Evolutionary conservation across 2,888 invertebrate genomes (phyloP).

Genomic region (Troides oblongomaculatus): DNA sequence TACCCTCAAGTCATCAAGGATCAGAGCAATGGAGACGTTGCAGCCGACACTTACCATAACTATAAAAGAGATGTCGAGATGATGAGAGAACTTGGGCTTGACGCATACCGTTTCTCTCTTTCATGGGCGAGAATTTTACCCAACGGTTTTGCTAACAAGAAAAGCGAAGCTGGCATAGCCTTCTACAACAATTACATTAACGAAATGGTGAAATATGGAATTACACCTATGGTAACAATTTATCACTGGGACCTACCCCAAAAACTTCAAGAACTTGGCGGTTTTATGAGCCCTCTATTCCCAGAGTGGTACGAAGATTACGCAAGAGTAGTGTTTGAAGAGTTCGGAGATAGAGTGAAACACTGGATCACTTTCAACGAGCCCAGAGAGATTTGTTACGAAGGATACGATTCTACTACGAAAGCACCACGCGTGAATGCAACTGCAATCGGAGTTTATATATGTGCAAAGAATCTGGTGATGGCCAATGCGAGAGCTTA

Average conservation of each 20-base stretch:
- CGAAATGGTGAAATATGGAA: conserved; percentile 79
- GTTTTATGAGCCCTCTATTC: conserved; percentile 65
- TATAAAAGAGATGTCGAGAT: conserved; percentile 78
- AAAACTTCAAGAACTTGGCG: conserved; percentile 77
- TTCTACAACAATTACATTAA: conserved; percentile 84
- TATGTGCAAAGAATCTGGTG: conserved; percentile 71
- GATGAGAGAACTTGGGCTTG: conserved; percentile 63
- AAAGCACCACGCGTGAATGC: conserved; percentile 58
- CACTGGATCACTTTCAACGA: conserved; percentile 82
- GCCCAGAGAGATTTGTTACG: conserved; percentile 61
- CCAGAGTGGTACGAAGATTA: conserved; percentile 73
- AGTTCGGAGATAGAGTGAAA: conserved; percentile 74
- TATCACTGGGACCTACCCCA: conserved; percentile 80
- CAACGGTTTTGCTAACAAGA: conserved; percentile 65
- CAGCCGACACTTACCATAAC: conserved; percentile 81
- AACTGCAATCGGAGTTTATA: conserved; percentile 69
- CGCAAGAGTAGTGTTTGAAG: conserved; percentile 60
- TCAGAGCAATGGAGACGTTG: conserved; percentile 75
- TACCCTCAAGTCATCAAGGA: conserved; percentile 47
- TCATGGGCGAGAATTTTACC: conserved; percentile 83
- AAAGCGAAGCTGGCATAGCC: conserved; percentile 80
- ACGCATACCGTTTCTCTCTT: conserved; percentile 77
- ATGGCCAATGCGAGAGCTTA: conserved; percentile 77
- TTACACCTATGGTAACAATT: conserved; percentile 80
- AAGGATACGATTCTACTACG: conserved; percentile 62